phyloP scores from a whole-genome alignment of 2,888 invertebrate species.

The Heliconius sara region DNA sequence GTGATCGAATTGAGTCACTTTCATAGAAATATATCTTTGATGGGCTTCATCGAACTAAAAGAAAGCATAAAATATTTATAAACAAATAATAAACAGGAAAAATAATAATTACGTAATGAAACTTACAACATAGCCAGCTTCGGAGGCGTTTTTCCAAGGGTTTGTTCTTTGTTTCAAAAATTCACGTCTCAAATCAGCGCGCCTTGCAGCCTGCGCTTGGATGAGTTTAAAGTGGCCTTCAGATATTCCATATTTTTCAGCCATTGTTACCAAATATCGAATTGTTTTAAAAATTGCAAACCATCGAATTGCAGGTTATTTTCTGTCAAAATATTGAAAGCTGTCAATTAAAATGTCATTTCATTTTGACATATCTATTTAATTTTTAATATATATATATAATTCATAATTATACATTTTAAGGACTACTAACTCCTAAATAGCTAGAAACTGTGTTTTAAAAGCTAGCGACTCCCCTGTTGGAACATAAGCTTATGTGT shows the following conservation, averaged over 20 bases:
- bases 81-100: constrained; percentile 21
- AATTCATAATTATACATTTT: too few species aligned
- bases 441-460: too few species aligned
- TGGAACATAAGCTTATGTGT: too few species aligned
- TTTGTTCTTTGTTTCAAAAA: constrained; percentile 88
- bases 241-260: constrained; percentile 82
- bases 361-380: constrained; percentile 21
- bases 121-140: constrained; percentile 90
- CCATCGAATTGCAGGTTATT: constrained; percentile 39
- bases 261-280: constrained; percentile 58
- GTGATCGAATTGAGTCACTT: constrained; percentile 85
- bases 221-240: constrained; percentile 78
- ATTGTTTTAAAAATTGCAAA: constrained; percentile 25
- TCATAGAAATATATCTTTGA: constrained; percentile 89
- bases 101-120: constrained; percentile 73
- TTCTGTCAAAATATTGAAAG: constrained; percentile 29
- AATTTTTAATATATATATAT: too few species aligned
- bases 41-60: constrained; percentile 92
- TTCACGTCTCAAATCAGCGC: constrained; percentile 86
- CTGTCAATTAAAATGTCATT: constrained; percentile 11
- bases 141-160: constrained; percentile 87
- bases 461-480: too few species aligned
- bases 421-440: too few species aligned
- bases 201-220: constrained; percentile 85
- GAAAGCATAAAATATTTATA: constrained; percentile 41